These are phyloP conservation scores for Paragorgia papillata DNA, from an alignment of 92 coral and sea anemone genomes.

Conservation along the genomic window DNA sequence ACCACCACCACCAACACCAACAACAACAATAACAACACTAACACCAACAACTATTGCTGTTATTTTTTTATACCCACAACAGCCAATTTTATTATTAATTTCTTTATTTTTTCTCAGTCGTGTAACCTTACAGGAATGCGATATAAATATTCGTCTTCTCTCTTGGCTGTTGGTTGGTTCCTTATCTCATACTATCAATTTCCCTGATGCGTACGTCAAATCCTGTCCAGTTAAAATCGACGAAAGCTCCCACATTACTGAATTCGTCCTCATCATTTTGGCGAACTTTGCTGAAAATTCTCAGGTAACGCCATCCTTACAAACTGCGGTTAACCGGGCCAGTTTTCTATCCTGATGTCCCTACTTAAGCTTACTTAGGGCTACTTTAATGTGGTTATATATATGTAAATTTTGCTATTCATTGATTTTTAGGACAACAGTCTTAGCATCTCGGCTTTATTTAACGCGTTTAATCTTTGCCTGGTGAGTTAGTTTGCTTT, in stretches of 20 bases:
- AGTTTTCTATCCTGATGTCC: not conserved
- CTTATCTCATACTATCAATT: constrained; percentile 85
- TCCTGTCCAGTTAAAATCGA: constrained; percentile 88
- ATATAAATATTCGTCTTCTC: constrained; percentile 87
- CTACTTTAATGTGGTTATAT: no score
- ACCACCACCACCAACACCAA: no score
- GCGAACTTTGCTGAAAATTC: constrained; percentile 92
- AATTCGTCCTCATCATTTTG: constrained; percentile 85
- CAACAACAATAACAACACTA: no score
- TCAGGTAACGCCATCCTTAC: constrained; percentile 40
- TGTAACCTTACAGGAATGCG: constrained; percentile 74
- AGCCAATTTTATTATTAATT: not conserved
- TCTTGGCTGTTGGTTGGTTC: constrained; percentile 97
- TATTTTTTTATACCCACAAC: not conserved
- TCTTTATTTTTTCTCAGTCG: not conserved
- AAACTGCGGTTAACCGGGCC: not conserved
- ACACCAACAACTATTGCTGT: constrained; percentile 2
- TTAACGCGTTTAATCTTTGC: constrained; percentile 90
- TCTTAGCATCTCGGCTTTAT: constrained; percentile 83
- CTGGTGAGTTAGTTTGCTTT: constrained; percentile 63
- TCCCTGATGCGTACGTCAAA: constrained; percentile 78
- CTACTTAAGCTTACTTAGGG: no score
- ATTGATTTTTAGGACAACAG: constrained; percentile 71
- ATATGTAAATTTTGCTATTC: no score
- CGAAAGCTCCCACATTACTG: constrained; percentile 95